Evolutionary conservation across 2,797 vertebrate genomes (phyloP).

Genomic region (Micropoecilia bifurca): DNA sequence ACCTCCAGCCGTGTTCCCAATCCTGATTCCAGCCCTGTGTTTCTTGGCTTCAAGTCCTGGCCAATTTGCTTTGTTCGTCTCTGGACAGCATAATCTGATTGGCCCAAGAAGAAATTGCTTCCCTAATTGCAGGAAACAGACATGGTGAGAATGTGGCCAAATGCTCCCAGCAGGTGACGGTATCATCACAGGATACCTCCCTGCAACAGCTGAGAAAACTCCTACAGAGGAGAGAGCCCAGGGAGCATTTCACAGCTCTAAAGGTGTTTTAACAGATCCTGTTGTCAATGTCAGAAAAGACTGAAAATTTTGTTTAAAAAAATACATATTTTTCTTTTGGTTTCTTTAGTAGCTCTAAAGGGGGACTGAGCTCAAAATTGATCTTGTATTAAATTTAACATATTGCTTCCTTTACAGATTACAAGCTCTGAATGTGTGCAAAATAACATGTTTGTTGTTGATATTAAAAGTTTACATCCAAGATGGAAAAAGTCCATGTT

Average conservation of each 20-base stretch:
- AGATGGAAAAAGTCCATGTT: not conserved
- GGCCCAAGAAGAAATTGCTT: constrained; percentile 1
- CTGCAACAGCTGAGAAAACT: not conserved
- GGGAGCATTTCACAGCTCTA: constrained; percentile 1
- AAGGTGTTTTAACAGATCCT: not conserved
- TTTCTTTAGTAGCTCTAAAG: not conserved
- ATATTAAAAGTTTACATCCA: not conserved
- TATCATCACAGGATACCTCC: constrained; percentile 7
- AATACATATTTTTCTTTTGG: not conserved
- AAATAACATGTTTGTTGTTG: not conserved
- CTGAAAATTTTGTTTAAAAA: not conserved
- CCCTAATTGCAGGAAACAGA: not conserved
- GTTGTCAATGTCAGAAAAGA: not conserved
- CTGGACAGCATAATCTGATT: not conserved
- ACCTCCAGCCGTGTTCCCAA: not conserved
- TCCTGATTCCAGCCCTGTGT: not conserved
- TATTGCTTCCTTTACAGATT: not conserved
- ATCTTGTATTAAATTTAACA: not conserved
- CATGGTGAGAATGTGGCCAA: constrained; percentile 1
- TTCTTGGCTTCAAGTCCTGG: not conserved
- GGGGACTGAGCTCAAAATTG: not conserved
- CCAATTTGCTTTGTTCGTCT: constrained; percentile 1
- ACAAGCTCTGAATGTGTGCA: not conserved
- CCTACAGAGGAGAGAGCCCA: not conserved
- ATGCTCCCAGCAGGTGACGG: constrained; percentile 8